Evolutionary conservation across 35 echinoderm and acorn worm genomes (phyloP), one percentile per base, ranked within the genome.

Genomic region (Nesometra sesokonis): DNA sequence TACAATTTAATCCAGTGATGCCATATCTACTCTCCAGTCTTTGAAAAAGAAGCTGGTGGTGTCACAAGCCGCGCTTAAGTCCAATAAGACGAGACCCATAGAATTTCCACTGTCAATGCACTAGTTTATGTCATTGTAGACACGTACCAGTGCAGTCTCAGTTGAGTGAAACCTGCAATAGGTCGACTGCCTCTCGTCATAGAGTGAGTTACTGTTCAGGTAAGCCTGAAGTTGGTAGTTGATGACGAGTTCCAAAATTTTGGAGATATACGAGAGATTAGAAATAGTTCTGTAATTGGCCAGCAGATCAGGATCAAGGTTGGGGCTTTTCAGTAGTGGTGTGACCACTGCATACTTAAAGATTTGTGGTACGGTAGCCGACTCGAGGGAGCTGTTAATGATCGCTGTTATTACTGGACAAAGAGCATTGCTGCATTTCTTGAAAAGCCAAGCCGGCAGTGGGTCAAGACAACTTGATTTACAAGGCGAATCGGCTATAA

Each of bases 281-380:
- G 87, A 89, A 17, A 89, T 29, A 19, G 87, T 78, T 77, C 88
- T 17, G 46, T 89, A 89, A 36, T 89, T 84, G 5, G 35, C 32
- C 40, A 89, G 81, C 8, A 31, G 21, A 33, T 89, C 34, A 21
- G 21, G 81, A 77, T 89, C 81, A 2, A 89, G 35, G 11, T 17
- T 29, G 11, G 81, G 9, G 33, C 80, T 89, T 36, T 89, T 89
- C 17, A 89, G 82, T 4, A 89, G 80, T 35, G 88, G 88, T 36
- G 46, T 83, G 2, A 89, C 88, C 52, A 84, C 31, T 5, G 88
- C 88, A n/a, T 21, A 27, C 34, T 89, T 89, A 33, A 89, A 89
- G 23, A 17, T 23, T 15, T 11, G n/a, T 34, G 88, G 88, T 3
- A 89, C 80, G 32, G 23, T 40, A 38, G 37, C 88, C 13, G 88